Base-by-base conservation (phyloP, 2,113 vertebrate species). In the Percina caprodes region DNA sequence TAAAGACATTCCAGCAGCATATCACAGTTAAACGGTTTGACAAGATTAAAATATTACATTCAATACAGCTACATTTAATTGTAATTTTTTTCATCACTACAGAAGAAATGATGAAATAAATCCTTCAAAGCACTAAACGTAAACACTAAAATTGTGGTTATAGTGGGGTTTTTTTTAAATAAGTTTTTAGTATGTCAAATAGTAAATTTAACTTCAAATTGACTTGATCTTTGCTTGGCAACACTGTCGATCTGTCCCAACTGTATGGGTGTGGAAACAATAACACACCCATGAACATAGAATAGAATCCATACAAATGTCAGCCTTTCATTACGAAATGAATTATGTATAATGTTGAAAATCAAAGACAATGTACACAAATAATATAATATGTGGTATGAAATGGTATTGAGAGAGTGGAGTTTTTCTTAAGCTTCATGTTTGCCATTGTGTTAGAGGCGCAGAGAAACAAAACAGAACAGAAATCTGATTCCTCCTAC, bases 401-500 rank as follows among this genome's bases (percentile, higher is more conserved):
- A 63, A 13, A 54, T 52, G 0, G 11, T 46, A 24, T 46, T 30
- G n/a, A 26, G 55, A 54, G 56, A 33, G 33, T 62, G 66, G 24
- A 2, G 18, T 59, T 69, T 15, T 52, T 13, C 33, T 69, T 62
- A 12, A 79, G 39, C n/a, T 74, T 19, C 4, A 4, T 30, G 65
- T 55, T 35, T 75, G 61, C 10, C 69, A 46, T 59, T 76, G 23
- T 46, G 8, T 61, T 56, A 19, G 9, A 54, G 42, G 7, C 39
- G 6, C 45, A 48, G 74, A 61, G 54, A 74, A 68, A 65, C 30
- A 60, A 39, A 42, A 12, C 60, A 42, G 56, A 66, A 39, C 39
- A 39, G 85, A 79, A 80, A 87, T 58, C 52, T 45, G 66, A 83
- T 89, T 87, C 79, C 82, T 75, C 74, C 79, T 48, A 76, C 72